Evolutionary conservation across 2,113 vertebrate genomes (phyloP), one percentile per base, ranked within the genome.

Genomic region (Lanius collurio): DNA sequence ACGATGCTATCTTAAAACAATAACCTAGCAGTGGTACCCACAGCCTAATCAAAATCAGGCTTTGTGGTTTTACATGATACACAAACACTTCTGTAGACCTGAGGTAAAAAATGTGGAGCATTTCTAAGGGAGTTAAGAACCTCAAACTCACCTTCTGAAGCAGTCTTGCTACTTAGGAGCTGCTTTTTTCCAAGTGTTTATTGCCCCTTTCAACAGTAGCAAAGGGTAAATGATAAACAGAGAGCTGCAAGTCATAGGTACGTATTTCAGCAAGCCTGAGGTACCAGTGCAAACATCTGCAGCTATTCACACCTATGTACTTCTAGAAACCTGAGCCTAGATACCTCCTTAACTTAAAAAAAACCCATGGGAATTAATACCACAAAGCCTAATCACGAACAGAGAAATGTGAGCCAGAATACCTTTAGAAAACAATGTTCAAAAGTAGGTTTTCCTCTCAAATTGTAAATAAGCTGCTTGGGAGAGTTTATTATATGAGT

Each of bases 1-100:
- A 85, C 26, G 93, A 95, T 96, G 59, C 42, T 91, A 95, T 95
- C 96, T 94, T 89, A 95, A 78, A 95, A 90, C 71, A 95, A 91
- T 91, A 95, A 95, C 70, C 69, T 55, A 85, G 53, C 55, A 46
- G 49, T 65, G 57, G 70, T 91, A 95, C 74, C 63, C 84, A 10
- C 67, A 79, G 63, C 63, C 59, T 95, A 94, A 95, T 93, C 91
- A 87, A 89, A 91, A 95, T 85, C 96, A 95, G 91, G 59, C 74
- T 91, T 82, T 91, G 93, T 85, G 93, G 84, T 85, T 96, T 91
- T 73, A 89, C 67, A 84, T 95, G 84, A 77, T 79, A 85, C 7
- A 79, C 67, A 95, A 89, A 76, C 62, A 55, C 35, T 89, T 83
- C 60, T 83, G 67, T 42, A 89, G 77, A 85, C 60, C 50, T 79